phyloP scores from a whole-genome alignment of 1,140 invertebrate species.

The Condylostylus longicornis region DNA sequence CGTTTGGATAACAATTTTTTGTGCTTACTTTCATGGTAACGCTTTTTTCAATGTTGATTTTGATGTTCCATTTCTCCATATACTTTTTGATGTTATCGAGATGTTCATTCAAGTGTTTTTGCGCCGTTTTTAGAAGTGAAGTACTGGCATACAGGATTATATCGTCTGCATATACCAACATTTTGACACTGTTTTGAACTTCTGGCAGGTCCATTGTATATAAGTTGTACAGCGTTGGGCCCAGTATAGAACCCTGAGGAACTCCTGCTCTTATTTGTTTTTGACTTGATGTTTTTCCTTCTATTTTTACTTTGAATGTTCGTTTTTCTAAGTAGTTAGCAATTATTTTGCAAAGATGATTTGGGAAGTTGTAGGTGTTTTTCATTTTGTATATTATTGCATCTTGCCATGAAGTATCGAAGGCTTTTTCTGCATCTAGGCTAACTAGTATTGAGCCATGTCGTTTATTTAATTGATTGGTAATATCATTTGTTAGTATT shows the following conservation, averaged over 20 bases:
- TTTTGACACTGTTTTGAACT: background rate
- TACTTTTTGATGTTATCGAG: background rate
- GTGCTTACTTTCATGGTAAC: background rate
- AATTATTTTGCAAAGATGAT: background rate
- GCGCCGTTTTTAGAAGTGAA: background rate
- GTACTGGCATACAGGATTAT: background rate
- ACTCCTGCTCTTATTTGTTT: background rate
- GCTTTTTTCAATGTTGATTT: conserved; percentile 1
- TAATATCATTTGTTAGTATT: background rate
- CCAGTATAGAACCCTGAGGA: conserved; percentile 1
- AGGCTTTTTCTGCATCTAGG: conserved; percentile 1
- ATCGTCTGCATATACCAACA: conserved; percentile 1
- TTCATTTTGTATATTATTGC: conserved; percentile 1
- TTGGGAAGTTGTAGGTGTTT: background rate
- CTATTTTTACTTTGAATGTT: background rate
- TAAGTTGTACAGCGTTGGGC: conserved; percentile 1
- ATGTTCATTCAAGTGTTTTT: background rate
- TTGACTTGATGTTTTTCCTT: background rate
- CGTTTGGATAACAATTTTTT: too few relatives aligned
- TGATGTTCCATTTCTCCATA: background rate
- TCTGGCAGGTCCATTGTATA: background rate
- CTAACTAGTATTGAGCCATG: background rate
- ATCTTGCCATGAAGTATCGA: background rate
- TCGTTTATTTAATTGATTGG: background rate
- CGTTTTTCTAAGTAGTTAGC: background rate